Evolutionary conservation across 2,888 invertebrate species (phyloP), one percentile per base, ranked within the genome.

Genomic region (Zele albiditarsus): DNA sequence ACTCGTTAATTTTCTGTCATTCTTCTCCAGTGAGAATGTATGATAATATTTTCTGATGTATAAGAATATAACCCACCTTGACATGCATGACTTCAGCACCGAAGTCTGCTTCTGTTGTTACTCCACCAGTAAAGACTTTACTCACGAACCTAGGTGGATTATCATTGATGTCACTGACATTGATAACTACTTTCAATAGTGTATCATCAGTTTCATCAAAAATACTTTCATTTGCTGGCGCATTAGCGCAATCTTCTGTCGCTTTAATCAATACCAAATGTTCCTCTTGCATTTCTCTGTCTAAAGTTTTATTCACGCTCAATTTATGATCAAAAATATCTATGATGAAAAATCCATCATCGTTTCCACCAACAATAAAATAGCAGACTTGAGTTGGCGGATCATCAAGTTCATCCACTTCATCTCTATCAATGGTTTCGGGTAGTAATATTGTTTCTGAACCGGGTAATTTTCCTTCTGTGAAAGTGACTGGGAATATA

Each of bases 51-150:
- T n/a, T n/a, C n/a, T n/a, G n/a, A 38, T 38, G 8, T n/a, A 38
- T 31, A 6, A 31, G 8, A 31, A 31, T 31, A 6, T 38, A n/a
- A 76, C 79, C 87, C 89, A 94, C 96, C 91, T 95, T 94, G 0
- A 97, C 91, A 79, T 93, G 92, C 95, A 97, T 95, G 85, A 97
- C 95, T 83, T 94, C 94, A 0, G 95, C 94, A 0, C 97, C 98
- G 88, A 97, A 98, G 87, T 96, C 95, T 0, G 97, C 96, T 79
- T 95, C 96, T 0, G 98, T 97, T 16, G 98, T 97, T 1, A 98
- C 95, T 0, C 98, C 98, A 0, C 98, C 97, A 0, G 98, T 98
- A 86, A 98, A 97, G 77, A 97, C 93, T 80, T 93, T 92, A 77
- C 93, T 94, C 3, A 92, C 90, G 86, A 98, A 98, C 83, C 91